phyloP scores from a whole-genome alignment of 2,113 vertebrate species.

The Calcarius ornatus region DNA sequence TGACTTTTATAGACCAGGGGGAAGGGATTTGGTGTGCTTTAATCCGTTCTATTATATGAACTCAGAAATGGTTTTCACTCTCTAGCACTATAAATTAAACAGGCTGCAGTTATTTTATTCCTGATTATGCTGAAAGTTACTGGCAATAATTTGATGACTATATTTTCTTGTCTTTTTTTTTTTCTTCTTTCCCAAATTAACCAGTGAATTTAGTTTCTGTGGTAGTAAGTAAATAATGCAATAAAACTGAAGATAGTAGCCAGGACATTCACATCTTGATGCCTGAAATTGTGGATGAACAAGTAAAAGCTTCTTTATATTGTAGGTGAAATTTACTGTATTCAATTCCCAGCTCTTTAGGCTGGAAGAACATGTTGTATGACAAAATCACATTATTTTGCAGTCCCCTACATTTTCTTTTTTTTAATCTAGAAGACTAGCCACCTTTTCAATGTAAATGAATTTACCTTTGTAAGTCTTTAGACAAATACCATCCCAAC shows the following conservation, averaged over 20 bases:
- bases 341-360: background rate
- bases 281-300: background rate
- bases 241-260: background rate
- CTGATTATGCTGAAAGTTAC: constrained; percentile 48
- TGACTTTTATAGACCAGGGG: constrained; percentile 53
- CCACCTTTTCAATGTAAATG: background rate
- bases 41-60: constrained; percentile 49
- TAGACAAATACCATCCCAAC: background rate
- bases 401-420: background rate
- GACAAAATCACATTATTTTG: background rate
- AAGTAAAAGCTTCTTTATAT: background rate
- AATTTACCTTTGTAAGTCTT: background rate
- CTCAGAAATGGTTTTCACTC: constrained; percentile 39
- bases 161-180: background rate
- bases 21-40: constrained; percentile 48
- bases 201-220: background rate
- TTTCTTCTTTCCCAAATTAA: background rate
- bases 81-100: constrained; percentile 19
- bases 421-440: background rate
- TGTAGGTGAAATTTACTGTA: background rate
- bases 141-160: constrained; percentile 17
- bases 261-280: background rate
- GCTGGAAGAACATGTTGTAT: background rate
- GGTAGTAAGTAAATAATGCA: background rate
- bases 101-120: constrained; percentile 12